Conservation (phyloP, 1,140 invertebrate species). For the Pseudoatta argentina region DNA sequence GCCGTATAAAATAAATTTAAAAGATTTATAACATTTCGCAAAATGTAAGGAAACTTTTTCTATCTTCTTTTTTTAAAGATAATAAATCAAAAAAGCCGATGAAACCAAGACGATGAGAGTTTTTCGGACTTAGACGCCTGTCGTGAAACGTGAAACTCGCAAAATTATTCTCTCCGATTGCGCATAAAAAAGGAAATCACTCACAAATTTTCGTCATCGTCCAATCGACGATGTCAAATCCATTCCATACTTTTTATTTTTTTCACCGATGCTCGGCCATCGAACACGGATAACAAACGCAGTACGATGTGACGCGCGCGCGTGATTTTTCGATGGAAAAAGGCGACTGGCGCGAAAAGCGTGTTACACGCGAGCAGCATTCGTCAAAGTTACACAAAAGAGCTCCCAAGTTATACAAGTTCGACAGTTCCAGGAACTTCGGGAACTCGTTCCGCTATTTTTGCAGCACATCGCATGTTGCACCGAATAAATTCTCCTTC, state of each 20-base stretch:
- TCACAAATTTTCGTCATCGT: constrained; percentile 38
- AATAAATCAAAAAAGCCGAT: constrained; percentile 18
- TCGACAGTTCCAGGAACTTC: constrained; percentile 52
- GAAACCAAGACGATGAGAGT: background rate
- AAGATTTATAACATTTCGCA: background rate
- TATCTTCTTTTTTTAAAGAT: background rate
- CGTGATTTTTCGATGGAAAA: constrained; percentile 58
- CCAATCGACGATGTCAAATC: constrained; percentile 51
- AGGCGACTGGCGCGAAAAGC: constrained; percentile 35
- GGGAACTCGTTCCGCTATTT: constrained; percentile 56
- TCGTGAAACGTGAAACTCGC: constrained; percentile 12
- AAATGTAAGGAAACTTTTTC: background rate
- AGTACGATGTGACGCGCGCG: constrained; percentile 18
- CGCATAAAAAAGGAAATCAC: constrained; percentile 34
- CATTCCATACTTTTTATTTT: constrained; percentile 32
- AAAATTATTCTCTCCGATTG: constrained; percentile 35
- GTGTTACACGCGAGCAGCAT: constrained; percentile 56
- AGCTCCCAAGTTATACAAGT: constrained; percentile 50
- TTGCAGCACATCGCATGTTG: constrained; percentile 50
- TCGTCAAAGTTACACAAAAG: constrained; percentile 62
- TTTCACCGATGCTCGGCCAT: constrained; percentile 29
- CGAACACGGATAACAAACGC: constrained; percentile 53
- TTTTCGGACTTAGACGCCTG: background rate
- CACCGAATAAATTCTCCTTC: constrained; percentile 47
- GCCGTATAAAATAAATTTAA: constrained; percentile 9